phyloP scores from a whole-genome alignment of 64 coral and sea anemone species.

The Montipora efflorescens region DNA sequence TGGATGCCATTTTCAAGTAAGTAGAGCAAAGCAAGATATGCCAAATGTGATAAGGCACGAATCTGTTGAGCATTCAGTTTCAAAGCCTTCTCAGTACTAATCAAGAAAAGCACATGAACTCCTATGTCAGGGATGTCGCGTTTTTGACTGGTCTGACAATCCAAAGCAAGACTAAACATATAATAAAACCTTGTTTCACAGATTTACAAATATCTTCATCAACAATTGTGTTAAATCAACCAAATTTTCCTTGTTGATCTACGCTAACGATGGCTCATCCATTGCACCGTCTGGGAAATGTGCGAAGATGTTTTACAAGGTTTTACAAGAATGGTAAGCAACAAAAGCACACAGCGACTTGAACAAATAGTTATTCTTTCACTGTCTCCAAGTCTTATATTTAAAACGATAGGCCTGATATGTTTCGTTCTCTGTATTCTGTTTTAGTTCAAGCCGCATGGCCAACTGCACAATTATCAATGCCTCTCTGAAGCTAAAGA shows the following conservation, averaged over 20 bases:
- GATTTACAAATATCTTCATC: not conserved
- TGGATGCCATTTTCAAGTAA: not conserved
- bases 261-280: not conserved
- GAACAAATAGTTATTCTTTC: not conserved
- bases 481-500: not conserved
- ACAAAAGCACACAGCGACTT: not conserved
- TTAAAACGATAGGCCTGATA: not conserved
- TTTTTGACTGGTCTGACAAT: too few species aligned
- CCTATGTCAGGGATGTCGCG: too few species aligned
- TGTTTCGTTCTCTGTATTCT: not conserved
- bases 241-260: not conserved
- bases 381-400: not conserved
- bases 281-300: not conserved
- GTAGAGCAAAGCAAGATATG: not conserved
- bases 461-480: not conserved
- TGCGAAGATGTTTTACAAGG: not conserved
- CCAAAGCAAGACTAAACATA: too few species aligned
- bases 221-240: not conserved
- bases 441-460: not conserved
- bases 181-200: not conserved
- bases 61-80: too few species aligned
- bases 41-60: too few species aligned
- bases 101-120: too few species aligned
- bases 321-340: not conserved
- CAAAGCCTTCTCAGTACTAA: too few species aligned